These are phyloP conservation scores for Progne subis DNA, from an alignment of 2,113 vertebrate species.

Conservation along the genomic window DNA sequence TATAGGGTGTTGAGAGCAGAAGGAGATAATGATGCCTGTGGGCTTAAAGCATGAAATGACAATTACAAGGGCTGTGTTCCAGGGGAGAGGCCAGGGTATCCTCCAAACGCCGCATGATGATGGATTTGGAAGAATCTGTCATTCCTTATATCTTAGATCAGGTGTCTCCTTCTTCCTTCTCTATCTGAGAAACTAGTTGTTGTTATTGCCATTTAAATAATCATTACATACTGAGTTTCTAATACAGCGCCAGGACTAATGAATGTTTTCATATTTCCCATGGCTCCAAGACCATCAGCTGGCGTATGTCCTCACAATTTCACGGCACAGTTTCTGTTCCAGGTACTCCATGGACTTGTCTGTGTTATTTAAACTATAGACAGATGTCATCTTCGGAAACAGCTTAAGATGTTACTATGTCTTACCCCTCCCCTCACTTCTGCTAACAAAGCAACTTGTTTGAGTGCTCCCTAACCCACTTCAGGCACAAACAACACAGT, in stretches of 20 bases:
- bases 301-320: neutral
- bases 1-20: neutral
- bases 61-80: neutral
- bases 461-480: conserved; percentile 12
- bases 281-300: neutral
- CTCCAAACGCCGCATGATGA: neutral
- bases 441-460: conserved; percentile 18
- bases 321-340: neutral
- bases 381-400: neutral
- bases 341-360: neutral
- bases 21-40: neutral
- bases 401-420: neutral
- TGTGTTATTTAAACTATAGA: neutral
- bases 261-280: neutral
- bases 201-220: neutral
- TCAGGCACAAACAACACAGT: neutral
- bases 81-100: neutral
- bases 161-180: neutral
- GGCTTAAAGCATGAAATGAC: neutral
- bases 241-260: neutral
- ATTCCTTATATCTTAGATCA: neutral
- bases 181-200: neutral
- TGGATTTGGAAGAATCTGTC: neutral
- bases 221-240: neutral
- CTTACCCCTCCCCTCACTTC: neutral